Evolutionary conservation across 1,140 invertebrate species (phyloP).

Genomic region (Akabosia matsudoensis): DNA sequence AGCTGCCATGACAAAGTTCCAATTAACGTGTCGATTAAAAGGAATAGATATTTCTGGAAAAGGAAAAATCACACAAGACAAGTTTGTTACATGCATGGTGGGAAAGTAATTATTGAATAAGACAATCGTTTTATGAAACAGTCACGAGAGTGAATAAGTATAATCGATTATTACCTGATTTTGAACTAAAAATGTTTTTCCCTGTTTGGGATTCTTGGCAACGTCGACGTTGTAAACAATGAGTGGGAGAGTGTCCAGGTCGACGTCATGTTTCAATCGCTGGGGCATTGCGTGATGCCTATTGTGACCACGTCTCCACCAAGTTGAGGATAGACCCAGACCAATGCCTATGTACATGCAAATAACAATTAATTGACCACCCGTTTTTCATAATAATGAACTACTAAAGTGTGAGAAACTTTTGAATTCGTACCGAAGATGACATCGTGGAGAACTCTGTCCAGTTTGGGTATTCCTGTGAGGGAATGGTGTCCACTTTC

Average conservation of each 20-base stretch:
- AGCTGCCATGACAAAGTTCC: slow-evolving; percentile 31
- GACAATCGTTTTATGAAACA: background rate
- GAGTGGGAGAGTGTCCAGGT: slow-evolving; percentile 34
- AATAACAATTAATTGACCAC: background rate
- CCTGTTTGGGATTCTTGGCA: slow-evolving; percentile 27
- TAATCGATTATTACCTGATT: slow-evolving; percentile 21
- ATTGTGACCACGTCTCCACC: slow-evolving; percentile 23
- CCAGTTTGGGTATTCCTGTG: slow-evolving; percentile 38
- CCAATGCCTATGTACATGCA: slow-evolving; percentile 21
- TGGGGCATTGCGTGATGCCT: slow-evolving; percentile 37
- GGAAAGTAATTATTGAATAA: background rate
- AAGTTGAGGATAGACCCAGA: slow-evolving; percentile 18
- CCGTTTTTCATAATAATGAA: too few species aligned
- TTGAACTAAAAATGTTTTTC: slow-evolving; percentile 34
- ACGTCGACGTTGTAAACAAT: slow-evolving; percentile 27
- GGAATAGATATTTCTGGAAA: slow-evolving; percentile 31
- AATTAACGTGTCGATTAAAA: slow-evolving; percentile 31
- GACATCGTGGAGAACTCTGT: slow-evolving; percentile 21
- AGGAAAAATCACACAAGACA: background rate
- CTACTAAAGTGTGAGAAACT: background rate
- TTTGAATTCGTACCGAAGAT: slow-evolving; percentile 6
- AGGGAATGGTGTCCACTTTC: slow-evolving; percentile 40
- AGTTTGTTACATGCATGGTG: background rate
- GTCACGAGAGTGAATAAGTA: background rate
- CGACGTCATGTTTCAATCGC: slow-evolving; percentile 32